These are phyloP conservation scores for Diprion similis DNA, from an alignment of 1,140 invertebrate genomes.

Conservation along the genomic window DNA sequence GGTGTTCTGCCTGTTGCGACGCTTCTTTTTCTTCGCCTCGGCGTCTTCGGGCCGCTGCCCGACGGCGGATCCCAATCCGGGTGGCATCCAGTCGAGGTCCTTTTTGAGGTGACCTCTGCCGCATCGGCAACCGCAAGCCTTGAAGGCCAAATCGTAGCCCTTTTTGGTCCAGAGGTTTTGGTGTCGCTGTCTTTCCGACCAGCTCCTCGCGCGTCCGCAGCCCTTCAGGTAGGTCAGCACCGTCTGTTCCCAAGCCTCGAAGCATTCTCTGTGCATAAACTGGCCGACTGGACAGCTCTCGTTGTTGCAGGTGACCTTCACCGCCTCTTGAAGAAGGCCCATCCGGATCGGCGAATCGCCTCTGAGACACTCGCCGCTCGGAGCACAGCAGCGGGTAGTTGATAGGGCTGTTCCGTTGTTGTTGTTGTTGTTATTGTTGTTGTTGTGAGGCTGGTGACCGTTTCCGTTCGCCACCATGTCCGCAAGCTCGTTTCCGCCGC, in stretches of 20 bases:
- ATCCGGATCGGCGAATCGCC: conserved; percentile 71
- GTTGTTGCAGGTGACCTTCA: conserved; percentile 95
- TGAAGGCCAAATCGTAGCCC: conserved; percentile 92
- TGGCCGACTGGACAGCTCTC: conserved; percentile 85
- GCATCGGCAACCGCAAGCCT: conserved; percentile 87
- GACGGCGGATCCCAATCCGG: conserved; percentile 62
- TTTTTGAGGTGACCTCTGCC: conserved; percentile 92
- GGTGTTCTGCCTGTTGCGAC: conserved; percentile 69
- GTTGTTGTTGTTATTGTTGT: not conserved
- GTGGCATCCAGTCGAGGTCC: conserved; percentile 89
- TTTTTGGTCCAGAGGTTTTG: conserved; percentile 98
- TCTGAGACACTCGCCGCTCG: conserved; percentile 78
- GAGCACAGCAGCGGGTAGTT: conserved; percentile 79
- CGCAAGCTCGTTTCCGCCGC: not conserved
- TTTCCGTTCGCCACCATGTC: conserved; percentile 30
- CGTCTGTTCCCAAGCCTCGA: conserved; percentile 90
- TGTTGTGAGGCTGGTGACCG: too few species aligned
- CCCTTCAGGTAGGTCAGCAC: conserved; percentile 88
- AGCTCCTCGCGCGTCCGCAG: conserved; percentile 87
- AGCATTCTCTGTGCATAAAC: conserved; percentile 96
- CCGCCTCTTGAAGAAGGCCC: conserved; percentile 79
- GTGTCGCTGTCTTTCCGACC: conserved; percentile 91
- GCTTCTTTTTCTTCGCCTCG: conserved; percentile 77
- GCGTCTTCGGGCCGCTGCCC: conserved; percentile 57
- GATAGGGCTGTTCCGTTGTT: conserved; percentile 41